Percentiles rank a stretch among this genome's conserved stretches.
These are phyloP conservation scores for Poeciliopsis turrubarensis DNA, from an alignment of 2,113 vertebrate species.

Conservation along the genomic window DNA sequence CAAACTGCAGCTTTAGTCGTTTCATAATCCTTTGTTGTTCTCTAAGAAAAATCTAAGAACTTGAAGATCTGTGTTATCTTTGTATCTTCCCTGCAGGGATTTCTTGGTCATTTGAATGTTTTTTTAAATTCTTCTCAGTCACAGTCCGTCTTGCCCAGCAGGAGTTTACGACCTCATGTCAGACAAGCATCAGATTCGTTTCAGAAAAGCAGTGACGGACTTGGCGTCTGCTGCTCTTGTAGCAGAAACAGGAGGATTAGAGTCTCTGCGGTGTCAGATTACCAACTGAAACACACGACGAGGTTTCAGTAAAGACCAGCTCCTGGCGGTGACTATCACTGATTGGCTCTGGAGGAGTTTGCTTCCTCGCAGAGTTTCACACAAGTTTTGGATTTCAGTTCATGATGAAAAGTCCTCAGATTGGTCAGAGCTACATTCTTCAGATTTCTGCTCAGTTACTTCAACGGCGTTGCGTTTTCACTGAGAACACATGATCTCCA, in stretches of 20 bases:
- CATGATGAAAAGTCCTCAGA: slow-evolving; percentile 27
- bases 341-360: slow-evolving; percentile 25
- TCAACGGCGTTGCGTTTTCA: background rate
- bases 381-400: slow-evolving; percentile 72
- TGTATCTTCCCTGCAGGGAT: too few species aligned
- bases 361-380: slow-evolving; percentile 42
- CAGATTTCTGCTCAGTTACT: slow-evolving; percentile 13
- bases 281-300: slow-evolving; percentile 21
- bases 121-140: too few species aligned
- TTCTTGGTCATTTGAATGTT: too few species aligned
- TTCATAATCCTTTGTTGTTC: too few species aligned
- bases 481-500: slow-evolving; percentile 20
- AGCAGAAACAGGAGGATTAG: too few species aligned
- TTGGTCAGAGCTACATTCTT: slow-evolving; percentile 49
- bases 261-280: slow-evolving; percentile 36
- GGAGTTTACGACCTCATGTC: background rate
- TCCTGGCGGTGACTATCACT: slow-evolving; percentile 39
- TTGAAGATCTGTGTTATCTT: too few species aligned
- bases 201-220: too few species aligned
- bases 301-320: slow-evolving; percentile 59
- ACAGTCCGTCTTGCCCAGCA: background rate
- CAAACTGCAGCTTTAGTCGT: accelerated
- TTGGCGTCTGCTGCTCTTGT: background rate
- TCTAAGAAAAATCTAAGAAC: too few species aligned
- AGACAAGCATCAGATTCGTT: background rate